A percentile compares a stretch with the other conserved stretches of the same genome.
These are phyloP conservation scores for Muschampia plurimacula DNA, from an alignment of 2,888 invertebrate genomes.

Conservation along the genomic window DNA sequence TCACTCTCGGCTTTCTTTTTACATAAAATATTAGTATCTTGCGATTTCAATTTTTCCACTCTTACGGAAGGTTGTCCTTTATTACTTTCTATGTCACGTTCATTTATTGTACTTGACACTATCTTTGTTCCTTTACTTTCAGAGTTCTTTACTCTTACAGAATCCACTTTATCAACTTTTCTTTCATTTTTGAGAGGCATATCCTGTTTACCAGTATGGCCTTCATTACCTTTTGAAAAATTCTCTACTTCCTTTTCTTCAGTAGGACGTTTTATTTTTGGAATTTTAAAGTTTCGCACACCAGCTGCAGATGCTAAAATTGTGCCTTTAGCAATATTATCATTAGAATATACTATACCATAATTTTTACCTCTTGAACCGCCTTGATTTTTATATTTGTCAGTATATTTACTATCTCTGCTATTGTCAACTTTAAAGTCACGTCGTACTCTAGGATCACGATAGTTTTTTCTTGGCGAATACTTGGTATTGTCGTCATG, in stretches of 20 bases:
- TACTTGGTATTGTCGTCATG: slow-evolving; percentile 46
- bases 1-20: no score
- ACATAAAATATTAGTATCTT: slow-evolving; percentile 10
- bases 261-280: slow-evolving; percentile 72
- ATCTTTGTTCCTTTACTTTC: slow-evolving; percentile 39
- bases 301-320: slow-evolving; percentile 72
- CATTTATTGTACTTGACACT: slow-evolving; percentile 8
- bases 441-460: slow-evolving; percentile 68
- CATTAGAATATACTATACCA: slow-evolving; percentile 76
- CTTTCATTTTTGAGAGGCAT: slow-evolving; percentile 29
- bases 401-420: slow-evolving; percentile 48
- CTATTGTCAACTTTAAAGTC: slow-evolving; percentile 46
- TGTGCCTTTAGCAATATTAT: slow-evolving; percentile 73
- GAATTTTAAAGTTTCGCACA: slow-evolving; percentile 81
- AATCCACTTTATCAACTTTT: slow-evolving; percentile 8
- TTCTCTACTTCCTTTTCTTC: slow-evolving; percentile 48
- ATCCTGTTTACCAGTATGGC: slow-evolving; percentile 24
- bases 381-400: slow-evolving; percentile 44
- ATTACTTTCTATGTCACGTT: slow-evolving; percentile 13
- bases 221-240: slow-evolving; percentile 28
- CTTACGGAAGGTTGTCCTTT: slow-evolving; percentile 18
- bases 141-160: slow-evolving; percentile 33
- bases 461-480: slow-evolving; percentile 62
- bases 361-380: slow-evolving; percentile 51
- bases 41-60: not conserved